Conservation (phyloP, 2,888 invertebrate genomes). For the Epinotia demarniana region DNA sequence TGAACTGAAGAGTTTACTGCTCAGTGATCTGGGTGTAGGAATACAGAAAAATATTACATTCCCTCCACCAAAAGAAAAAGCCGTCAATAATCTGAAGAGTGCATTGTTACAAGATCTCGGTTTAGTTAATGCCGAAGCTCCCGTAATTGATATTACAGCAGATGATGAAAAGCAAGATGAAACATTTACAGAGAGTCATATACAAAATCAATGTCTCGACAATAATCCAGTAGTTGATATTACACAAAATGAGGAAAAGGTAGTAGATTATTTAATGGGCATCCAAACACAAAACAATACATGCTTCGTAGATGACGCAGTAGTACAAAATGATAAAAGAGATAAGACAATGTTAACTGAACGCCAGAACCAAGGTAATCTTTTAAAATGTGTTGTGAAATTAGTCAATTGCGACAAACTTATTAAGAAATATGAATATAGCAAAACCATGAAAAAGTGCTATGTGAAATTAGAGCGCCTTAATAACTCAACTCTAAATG, state of each 20-base stretch:
- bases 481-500: not conserved
- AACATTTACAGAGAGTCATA: too few relatives aligned
- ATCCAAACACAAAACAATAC: not conserved
- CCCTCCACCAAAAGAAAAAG: not conserved
- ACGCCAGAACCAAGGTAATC: not conserved
- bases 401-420: constrained; percentile 63
- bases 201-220: not conserved
- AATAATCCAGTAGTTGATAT: not conserved
- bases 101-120: constrained; percentile 40
- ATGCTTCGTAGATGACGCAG: not conserved
- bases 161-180: not conserved
- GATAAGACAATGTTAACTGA: not conserved
- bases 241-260: not conserved
- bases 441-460: constrained; percentile 56
- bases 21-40: constrained; percentile 59
- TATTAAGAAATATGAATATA: constrained; percentile 55
- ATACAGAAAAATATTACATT: not conserved
- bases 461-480: constrained; percentile 62
- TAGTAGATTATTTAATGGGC: not conserved
- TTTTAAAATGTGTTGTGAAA: constrained; percentile 56
- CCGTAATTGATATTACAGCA: constrained; percentile 15
- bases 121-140: constrained; percentile 1
- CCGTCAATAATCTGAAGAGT: constrained; percentile 30
- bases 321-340: not conserved
- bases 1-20: constrained; percentile 56